Conservation (phyloP, 2,888 invertebrate species). For the Archips xylosteana region DNA sequence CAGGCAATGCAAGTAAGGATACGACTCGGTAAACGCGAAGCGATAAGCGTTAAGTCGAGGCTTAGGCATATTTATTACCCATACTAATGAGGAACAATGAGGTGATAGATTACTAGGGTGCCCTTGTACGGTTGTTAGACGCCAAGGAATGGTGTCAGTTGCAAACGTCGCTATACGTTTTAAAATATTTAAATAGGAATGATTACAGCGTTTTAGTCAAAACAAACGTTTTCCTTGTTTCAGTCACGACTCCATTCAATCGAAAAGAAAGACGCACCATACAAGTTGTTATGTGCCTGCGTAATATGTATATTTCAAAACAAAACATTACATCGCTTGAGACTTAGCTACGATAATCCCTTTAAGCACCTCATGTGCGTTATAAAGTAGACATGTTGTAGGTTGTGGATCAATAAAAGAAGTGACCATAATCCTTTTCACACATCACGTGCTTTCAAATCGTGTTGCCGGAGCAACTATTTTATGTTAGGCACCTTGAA, state of each 20-base stretch:
- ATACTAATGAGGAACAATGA: slow-evolving; percentile 33
- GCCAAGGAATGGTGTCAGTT: slow-evolving; percentile 3
- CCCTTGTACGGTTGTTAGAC: slow-evolving; percentile 22
- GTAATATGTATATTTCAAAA: neutral
- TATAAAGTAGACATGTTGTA: neutral
- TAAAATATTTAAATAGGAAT: neutral
- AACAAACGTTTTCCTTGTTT: neutral
- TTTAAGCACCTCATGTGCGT: neutral
- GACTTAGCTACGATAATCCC: neutral
- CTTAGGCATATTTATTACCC: slow-evolving; percentile 36
- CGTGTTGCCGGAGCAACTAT: neutral
- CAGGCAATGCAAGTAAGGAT: slow-evolving; percentile 42
- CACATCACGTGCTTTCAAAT: slow-evolving; percentile 1
- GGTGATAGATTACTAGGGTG: slow-evolving; percentile 26
- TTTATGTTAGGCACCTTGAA: neutral
- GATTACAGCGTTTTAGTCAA: neutral
- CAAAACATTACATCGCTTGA: neutral
- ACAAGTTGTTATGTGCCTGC: neutral
- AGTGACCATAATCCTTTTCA: neutral
- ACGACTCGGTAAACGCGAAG: slow-evolving; percentile 12
- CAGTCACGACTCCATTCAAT: slow-evolving; percentile 1
- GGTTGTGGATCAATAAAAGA: neutral
- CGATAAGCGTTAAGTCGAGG: slow-evolving; percentile 33
- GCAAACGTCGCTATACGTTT: neutral
- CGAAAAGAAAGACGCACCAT: neutral